phyloP scores from a whole-genome alignment of 2,888 invertebrate species.

The Pachymerium ferrugineum region DNA sequence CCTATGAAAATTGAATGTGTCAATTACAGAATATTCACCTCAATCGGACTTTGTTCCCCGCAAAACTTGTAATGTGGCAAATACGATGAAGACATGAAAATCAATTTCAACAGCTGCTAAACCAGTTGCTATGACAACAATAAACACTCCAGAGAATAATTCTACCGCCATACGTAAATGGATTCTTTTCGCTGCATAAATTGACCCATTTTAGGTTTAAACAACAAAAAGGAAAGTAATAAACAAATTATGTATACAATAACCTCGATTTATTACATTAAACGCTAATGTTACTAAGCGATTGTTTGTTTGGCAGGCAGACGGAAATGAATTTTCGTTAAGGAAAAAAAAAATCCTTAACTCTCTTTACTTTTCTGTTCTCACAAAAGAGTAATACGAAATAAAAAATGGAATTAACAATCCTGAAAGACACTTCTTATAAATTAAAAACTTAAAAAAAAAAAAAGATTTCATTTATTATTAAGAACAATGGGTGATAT shows the following conservation, averaged over 20 bases:
- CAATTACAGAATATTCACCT: too few relatives aligned
- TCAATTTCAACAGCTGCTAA: not conserved
- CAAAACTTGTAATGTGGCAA: not conserved
- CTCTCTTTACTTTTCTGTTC: too few relatives aligned
- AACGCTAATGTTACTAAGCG: not conserved
- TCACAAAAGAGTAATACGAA: not conserved
- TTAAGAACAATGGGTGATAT: not conserved
- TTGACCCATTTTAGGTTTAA: too few relatives aligned
- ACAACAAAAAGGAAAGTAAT: too few relatives aligned
- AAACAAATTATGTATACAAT: not conserved
- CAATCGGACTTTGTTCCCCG: too few relatives aligned
- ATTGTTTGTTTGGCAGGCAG: not conserved
- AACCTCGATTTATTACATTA: conserved; percentile 21
- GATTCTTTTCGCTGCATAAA: too few relatives aligned
- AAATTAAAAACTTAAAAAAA: not conserved
- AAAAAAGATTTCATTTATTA: not conserved
- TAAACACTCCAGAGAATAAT: too few relatives aligned
- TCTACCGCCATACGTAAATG: too few relatives aligned
- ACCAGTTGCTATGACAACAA: not conserved
- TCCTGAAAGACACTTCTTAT: conserved; percentile 3
- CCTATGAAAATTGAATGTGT: too few relatives aligned
- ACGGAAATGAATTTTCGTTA: too few relatives aligned
- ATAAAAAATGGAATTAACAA: not conserved
- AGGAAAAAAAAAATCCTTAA: too few relatives aligned
- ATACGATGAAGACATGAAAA: not conserved